phyloP scores from a whole-genome alignment of 2,797 vertebrate species.

The Sarcophilus harrisii region DNA sequence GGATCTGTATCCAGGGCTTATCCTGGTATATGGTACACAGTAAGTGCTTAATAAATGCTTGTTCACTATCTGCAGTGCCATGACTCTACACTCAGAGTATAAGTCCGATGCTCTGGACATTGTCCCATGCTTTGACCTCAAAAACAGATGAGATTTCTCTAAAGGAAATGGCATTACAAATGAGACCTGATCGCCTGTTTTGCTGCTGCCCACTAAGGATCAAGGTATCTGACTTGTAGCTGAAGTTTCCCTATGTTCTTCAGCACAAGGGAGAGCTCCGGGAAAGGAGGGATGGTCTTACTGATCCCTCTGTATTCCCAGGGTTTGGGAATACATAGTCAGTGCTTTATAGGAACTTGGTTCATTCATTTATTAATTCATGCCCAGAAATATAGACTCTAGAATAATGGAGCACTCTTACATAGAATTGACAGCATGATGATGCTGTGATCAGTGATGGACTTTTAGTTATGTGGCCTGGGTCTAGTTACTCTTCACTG shows the following conservation, averaged over 20 bases:
- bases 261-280: neutral
- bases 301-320: neutral
- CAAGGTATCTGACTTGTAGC: neutral
- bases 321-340: neutral
- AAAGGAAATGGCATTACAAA: neutral
- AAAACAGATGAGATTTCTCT: neutral
- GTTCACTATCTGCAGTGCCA: neutral
- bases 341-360: neutral
- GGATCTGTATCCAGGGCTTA: neutral
- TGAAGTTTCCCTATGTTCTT: neutral
- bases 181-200: neutral
- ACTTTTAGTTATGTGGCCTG: too few relatives aligned
- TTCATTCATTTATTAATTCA: neutral
- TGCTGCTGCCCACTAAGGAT: neutral
- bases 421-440: too few relatives aligned
- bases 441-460: too few relatives aligned
- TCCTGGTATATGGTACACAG: neutral
- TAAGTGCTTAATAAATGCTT: neutral
- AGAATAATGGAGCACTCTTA: neutral
- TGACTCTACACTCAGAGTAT: neutral
- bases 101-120: neutral
- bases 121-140: neutral
- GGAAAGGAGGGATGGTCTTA: neutral
- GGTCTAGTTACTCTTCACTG: too few relatives aligned
- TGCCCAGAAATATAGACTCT: neutral